Percentiles rank a stretch among this genome's conserved stretches.
phyloP scores from a whole-genome alignment of 2,888 invertebrate species.

The Phyto melanocephala region DNA sequence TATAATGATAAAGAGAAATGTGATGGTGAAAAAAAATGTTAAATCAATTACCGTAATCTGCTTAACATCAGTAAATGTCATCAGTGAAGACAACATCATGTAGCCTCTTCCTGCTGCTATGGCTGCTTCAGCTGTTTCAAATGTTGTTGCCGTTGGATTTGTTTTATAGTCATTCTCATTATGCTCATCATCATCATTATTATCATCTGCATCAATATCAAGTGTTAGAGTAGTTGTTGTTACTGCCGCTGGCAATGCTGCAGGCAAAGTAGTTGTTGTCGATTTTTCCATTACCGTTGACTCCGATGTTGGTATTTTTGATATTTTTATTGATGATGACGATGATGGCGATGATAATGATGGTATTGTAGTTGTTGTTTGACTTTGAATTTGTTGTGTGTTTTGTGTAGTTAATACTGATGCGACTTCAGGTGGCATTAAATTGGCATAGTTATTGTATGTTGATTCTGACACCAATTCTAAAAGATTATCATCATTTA shows the following conservation, averaged over 20 bases:
- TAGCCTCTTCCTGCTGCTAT: slow-evolving; percentile 42
- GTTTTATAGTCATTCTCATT: slow-evolving; percentile 29
- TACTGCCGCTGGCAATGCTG: slow-evolving; percentile 54
- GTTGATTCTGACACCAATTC: slow-evolving; percentile 59
- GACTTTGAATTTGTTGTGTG: slow-evolving; percentile 50
- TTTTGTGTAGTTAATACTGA: slow-evolving; percentile 51
- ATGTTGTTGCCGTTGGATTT: slow-evolving; percentile 40
- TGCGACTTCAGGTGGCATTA: slow-evolving; percentile 52
- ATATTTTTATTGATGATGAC: slow-evolving; percentile 60
- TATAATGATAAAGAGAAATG: not conserved
- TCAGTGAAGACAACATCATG: slow-evolving; percentile 61
- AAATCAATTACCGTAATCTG: slow-evolving; percentile 76
- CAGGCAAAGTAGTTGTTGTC: slow-evolving; percentile 53
- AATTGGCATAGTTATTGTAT: slow-evolving; percentile 51
- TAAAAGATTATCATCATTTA: slow-evolving; percentile 57
- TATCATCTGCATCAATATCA: slow-evolving; percentile 11
- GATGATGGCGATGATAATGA: slow-evolving; percentile 33
- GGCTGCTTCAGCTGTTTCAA: slow-evolving; percentile 41
- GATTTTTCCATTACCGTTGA: not conserved
- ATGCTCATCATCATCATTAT: slow-evolving; percentile 3
- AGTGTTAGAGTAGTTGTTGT: slow-evolving; percentile 54
- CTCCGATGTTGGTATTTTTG: slow-evolving; percentile 68
- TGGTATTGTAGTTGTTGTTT: slow-evolving; percentile 55
- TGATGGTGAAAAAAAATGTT: slow-evolving; percentile 56
- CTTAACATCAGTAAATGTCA: slow-evolving; percentile 69